Evolutionary conservation across 2,113 vertebrate species (phyloP), one percentile per base, ranked within the genome.

Genomic region (Meriones unguiculatus): DNA sequence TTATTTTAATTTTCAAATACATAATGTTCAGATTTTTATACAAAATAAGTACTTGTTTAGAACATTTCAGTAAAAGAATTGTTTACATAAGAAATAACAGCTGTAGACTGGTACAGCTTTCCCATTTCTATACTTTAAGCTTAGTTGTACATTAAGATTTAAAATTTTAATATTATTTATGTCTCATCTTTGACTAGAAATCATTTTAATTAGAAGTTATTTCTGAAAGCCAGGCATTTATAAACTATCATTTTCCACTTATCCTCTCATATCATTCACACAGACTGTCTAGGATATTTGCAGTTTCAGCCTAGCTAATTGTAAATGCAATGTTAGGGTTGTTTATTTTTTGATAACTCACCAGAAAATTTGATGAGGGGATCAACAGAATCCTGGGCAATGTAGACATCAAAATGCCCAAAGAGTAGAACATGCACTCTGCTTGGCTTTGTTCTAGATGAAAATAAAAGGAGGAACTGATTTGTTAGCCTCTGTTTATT

Each of bases 251-350:
- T 76, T 87, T 94, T 88, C 73, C 10, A 35, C 46, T 86, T 91
- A 93, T 76, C 7, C 28, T 76, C 67, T 80, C 59, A 69, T 30
- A 17, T 89, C 24, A 41, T 90, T 96, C 57, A 84, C n/a, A 50
- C 8, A 77, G 32, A 90, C 64, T 25, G 84, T 65, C 24, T 50
- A 87, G 38, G 57, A 59, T 89, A 65, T 70, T 93, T 95, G 88
- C 93, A 15, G 70, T 62, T 95, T 87, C 46, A 78, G 0, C 89
- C 93, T 64, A 87, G 50, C 57, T 95, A 92, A 93, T 81, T 93
- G 10, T 88, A 80, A 92, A 78, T 92, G 25, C 12, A 69, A 69
- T 50, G 25, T 77, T 77, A 50, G 13, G 11, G 62, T 18, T 73
- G 90, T 89, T 92, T 89, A 7, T 77, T 50, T 76, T 76, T 94